A percentile compares a stretch with the other conserved stretches of the same genome.
phyloP scores from a whole-genome alignment of 2,797 vertebrate genomes.

The Esox masquinongy region DNA sequence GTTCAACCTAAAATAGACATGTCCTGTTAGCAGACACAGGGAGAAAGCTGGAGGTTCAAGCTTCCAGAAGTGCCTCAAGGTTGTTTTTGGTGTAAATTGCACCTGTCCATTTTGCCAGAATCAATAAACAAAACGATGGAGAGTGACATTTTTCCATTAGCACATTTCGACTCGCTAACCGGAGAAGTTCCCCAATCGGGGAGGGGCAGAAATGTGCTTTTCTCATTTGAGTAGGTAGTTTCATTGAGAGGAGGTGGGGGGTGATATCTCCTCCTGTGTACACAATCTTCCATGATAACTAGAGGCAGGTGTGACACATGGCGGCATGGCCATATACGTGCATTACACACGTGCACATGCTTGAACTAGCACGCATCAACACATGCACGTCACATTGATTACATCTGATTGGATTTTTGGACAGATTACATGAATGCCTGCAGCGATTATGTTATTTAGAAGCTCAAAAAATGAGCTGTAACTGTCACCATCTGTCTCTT shows the following conservation, averaged over 20 bases:
- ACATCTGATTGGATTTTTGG: constrained; percentile 25
- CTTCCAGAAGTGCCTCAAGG: constrained; percentile 32
- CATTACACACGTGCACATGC: constrained; percentile 5
- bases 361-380: constrained; percentile 4
- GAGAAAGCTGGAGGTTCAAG: constrained; percentile 33
- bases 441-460: constrained; percentile 34
- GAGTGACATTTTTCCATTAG: constrained; percentile 52
- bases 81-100: constrained; percentile 45
- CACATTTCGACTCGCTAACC: constrained; percentile 58
- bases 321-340: constrained; percentile 39
- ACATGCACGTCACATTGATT: constrained; percentile 5
- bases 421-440: constrained; percentile 29
- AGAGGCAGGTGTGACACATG: constrained; percentile 51
- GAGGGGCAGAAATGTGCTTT: constrained; percentile 54
- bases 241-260: constrained; percentile 37
- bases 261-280: constrained; percentile 18
- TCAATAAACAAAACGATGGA: constrained; percentile 55
- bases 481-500: constrained; percentile 16
- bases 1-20: constrained; percentile 38
- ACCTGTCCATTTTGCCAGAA: constrained; percentile 50
- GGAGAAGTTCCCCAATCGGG: constrained; percentile 49
- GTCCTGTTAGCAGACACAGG: constrained; percentile 41
- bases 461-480: constrained; percentile 30
- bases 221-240: constrained; percentile 45
- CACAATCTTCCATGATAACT: constrained; percentile 47